Percentiles rank a stretch among this genome's conserved stretches.
These are phyloP conservation scores for Varanus salvator DNA, from an alignment of 2,113 vertebrate genomes.

Conservation along the genomic window DNA sequence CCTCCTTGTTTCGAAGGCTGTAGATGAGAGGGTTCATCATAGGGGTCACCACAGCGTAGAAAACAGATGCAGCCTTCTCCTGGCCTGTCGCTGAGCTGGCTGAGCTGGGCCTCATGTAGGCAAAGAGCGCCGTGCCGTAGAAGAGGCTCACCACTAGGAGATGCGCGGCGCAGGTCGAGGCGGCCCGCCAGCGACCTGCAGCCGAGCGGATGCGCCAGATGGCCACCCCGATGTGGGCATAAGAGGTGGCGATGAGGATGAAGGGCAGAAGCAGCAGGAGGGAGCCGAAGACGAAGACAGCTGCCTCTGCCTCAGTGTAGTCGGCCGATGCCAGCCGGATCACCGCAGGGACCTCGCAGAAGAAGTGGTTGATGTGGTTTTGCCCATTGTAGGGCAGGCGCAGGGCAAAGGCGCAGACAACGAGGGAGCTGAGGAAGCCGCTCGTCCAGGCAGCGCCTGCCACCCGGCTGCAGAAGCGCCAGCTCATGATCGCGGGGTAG, in stretches of 20 bases:
- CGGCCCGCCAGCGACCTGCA: slow-evolving; percentile 46
- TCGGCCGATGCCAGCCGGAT: slow-evolving; percentile 51
- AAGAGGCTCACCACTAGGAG: slow-evolving; percentile 51
- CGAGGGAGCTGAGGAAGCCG: slow-evolving; percentile 54
- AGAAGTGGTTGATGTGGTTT: slow-evolving; percentile 52
- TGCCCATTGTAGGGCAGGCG: slow-evolving; percentile 38
- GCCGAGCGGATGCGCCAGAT: slow-evolving; percentile 43
- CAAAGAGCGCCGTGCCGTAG: slow-evolving; percentile 57
- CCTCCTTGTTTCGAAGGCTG: slow-evolving; percentile 55
- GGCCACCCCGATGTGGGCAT: slow-evolving; percentile 22
- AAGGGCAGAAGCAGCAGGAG: slow-evolving; percentile 52
- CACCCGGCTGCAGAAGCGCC: slow-evolving; percentile 41
- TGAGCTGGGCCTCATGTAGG: slow-evolving; percentile 49
- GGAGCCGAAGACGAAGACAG: slow-evolving; percentile 44
- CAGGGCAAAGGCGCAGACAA: slow-evolving; percentile 38
- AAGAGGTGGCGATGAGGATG: slow-evolving; percentile 49
- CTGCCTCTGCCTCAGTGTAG: slow-evolving; percentile 33
- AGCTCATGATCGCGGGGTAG: slow-evolving; percentile 60
- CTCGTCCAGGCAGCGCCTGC: slow-evolving; percentile 19
- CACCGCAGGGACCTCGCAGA: slow-evolving; percentile 58
- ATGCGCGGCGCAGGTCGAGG: slow-evolving; percentile 55
- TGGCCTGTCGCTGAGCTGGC: slow-evolving; percentile 40
- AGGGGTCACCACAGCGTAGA: slow-evolving; percentile 60
- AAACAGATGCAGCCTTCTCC: slow-evolving; percentile 54
- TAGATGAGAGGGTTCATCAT: slow-evolving; percentile 60